Conservation (phyloP, 2,113 vertebrate genomes). For the Chaetops frenatus region DNA sequence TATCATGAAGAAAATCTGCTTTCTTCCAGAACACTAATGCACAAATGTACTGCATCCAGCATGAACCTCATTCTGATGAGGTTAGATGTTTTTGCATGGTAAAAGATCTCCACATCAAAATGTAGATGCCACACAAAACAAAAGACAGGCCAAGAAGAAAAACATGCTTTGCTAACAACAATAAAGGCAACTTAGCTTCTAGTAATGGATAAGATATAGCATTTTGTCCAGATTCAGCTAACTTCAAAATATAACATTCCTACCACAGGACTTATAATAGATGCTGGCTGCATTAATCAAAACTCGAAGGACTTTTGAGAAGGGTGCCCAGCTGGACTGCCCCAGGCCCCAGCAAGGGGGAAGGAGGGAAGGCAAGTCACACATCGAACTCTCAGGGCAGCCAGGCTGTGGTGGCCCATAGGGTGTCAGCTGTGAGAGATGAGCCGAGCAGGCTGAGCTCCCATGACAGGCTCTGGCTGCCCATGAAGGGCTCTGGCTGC, state of each 20-base stretch:
- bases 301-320: background rate
- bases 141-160: background rate
- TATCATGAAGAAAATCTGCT: background rate
- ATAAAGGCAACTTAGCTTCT: background rate
- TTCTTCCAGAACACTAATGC: background rate
- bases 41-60: background rate
- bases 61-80: background rate
- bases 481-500: background rate
- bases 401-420: background rate
- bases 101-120: slow-evolving; percentile 4
- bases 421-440: background rate
- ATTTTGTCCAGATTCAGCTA: background rate
- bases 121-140: background rate
- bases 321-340: background rate
- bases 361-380: background rate
- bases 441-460: background rate
- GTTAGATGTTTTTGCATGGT: background rate
- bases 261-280: background rate
- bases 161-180: background rate
- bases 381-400: rapidly evolving
- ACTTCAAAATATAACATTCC: background rate
- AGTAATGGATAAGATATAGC: background rate
- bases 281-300: background rate
- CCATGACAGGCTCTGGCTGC: too few relatives aligned
- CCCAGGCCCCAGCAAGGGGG: background rate